Conservation (phyloP, 1,140 invertebrate species). For the Rhyzopertha dominica region DNA sequence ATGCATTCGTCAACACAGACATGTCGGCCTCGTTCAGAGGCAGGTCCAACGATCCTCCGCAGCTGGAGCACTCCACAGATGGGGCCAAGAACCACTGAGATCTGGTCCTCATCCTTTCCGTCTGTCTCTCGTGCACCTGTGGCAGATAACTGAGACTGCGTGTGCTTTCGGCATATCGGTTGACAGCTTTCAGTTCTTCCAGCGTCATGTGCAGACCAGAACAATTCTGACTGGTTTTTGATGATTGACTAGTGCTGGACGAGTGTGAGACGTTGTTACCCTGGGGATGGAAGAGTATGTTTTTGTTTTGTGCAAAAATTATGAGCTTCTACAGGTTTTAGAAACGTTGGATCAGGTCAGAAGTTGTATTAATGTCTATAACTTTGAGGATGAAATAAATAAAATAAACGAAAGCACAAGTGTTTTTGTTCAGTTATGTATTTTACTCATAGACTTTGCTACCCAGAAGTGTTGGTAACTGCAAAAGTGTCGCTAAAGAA, state of each 20-base stretch:
- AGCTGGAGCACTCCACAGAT: conserved; percentile 54
- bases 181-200: conserved; percentile 77
- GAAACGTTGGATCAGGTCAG: too few species aligned
- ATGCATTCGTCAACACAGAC: conserved; percentile 40
- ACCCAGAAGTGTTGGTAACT: too few species aligned
- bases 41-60: conserved; percentile 49
- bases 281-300: too few species aligned
- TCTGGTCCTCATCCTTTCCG: conserved; percentile 84
- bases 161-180: conserved; percentile 87
- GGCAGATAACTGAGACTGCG: conserved; percentile 86
- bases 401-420: too few species aligned
- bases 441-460: too few species aligned
- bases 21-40: conserved; percentile 51
- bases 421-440: too few species aligned
- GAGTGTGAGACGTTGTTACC: conserved; percentile 53
- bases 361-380: too few species aligned
- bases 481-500: too few species aligned
- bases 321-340: too few species aligned
- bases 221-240: conserved; percentile 49
- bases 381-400: too few species aligned
- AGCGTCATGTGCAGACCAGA: conserved; percentile 66
- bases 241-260: conserved; percentile 58
- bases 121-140: conserved; percentile 91
- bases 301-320: too few species aligned
- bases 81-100: conserved; percentile 91